Evolutionary conservation across 2,113 vertebrate species (phyloP).

Genomic region (Asarcornis scutulata): DNA sequence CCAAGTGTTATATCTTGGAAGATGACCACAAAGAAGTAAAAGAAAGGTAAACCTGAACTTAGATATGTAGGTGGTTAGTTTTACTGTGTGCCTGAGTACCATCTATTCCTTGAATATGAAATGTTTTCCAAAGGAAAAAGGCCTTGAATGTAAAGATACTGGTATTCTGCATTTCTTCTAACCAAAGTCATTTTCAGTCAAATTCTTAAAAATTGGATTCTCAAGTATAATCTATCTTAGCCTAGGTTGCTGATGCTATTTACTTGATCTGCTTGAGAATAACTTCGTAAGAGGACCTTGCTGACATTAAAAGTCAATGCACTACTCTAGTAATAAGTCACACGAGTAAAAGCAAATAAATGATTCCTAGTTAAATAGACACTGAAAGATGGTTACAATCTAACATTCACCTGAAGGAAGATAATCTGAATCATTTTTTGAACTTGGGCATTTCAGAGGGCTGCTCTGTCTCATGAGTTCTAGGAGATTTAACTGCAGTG

Average conservation of each 20-base stretch:
- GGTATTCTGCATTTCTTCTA: not conserved
- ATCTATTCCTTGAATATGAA: rapidly evolving
- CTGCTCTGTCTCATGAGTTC: not conserved
- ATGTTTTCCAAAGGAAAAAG: not conserved
- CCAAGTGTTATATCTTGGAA: not conserved
- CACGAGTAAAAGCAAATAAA: not conserved
- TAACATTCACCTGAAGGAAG: not conserved
- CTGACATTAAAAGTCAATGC: not conserved
- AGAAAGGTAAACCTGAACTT: not conserved
- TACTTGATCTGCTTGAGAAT: not conserved
- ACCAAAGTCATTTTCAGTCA: not conserved
- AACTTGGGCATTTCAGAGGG: not conserved
- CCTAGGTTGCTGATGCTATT: not conserved
- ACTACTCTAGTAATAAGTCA: not conserved
- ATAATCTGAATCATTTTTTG: not conserved
- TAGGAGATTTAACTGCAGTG: not conserved
- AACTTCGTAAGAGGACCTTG: not conserved
- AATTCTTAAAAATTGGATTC: not conserved
- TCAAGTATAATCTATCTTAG: not conserved
- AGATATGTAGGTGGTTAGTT: not conserved
- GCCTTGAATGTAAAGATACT: not conserved
- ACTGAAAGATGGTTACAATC: not conserved
- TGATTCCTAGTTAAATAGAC: not conserved
- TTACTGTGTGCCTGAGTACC: not conserved
- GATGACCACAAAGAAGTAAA: not conserved